These are phyloP conservation scores for Propsilocerus akamusi DNA, from an alignment of 1,140 invertebrate genomes.

Conservation along the genomic window DNA sequence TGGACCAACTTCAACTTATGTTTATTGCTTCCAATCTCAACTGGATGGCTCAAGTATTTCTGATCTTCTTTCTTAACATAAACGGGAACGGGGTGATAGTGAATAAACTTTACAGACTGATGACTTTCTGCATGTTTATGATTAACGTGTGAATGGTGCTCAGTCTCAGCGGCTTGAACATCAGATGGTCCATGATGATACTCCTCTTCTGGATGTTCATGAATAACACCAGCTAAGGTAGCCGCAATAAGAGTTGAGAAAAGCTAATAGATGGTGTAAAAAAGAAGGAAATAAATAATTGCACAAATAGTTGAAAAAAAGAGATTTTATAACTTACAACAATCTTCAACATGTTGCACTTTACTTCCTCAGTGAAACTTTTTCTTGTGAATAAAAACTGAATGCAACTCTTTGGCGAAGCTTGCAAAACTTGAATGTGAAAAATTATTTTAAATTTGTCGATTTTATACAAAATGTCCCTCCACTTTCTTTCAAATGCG, in stretches of 20 bases:
- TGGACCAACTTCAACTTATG: slow-evolving; percentile 35
- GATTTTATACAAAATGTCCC: slow-evolving; percentile 1
- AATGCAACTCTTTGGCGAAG: neutral
- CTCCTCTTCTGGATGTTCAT: slow-evolving; percentile 8
- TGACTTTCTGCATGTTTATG: slow-evolving; percentile 41
- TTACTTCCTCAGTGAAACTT: too few species aligned
- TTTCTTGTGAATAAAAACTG: neutral
- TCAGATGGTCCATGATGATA: slow-evolving; percentile 13
- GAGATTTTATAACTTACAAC: slow-evolving; percentile 14
- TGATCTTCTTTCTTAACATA: slow-evolving; percentile 42
- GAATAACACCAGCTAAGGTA: slow-evolving; percentile 7
- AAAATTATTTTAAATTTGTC: neutral
- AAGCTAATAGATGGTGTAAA: slow-evolving; percentile 17
- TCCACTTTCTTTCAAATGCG: too few species aligned
- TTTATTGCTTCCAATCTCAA: slow-evolving; percentile 36
- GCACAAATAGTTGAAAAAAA: slow-evolving; percentile 13
- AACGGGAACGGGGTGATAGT: slow-evolving; percentile 40
- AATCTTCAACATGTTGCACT: slow-evolving; percentile 16
- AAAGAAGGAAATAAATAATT: slow-evolving; percentile 12
- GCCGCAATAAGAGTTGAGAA: slow-evolving; percentile 7
- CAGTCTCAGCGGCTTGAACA: slow-evolving; percentile 29
- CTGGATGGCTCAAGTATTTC: slow-evolving; percentile 35
- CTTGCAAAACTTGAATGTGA: neutral
- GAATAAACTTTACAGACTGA: slow-evolving; percentile 42
- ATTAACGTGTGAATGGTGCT: slow-evolving; percentile 33